phyloP scores from a whole-genome alignment of 2,797 vertebrate species.

The Clangula hyemalis region DNA sequence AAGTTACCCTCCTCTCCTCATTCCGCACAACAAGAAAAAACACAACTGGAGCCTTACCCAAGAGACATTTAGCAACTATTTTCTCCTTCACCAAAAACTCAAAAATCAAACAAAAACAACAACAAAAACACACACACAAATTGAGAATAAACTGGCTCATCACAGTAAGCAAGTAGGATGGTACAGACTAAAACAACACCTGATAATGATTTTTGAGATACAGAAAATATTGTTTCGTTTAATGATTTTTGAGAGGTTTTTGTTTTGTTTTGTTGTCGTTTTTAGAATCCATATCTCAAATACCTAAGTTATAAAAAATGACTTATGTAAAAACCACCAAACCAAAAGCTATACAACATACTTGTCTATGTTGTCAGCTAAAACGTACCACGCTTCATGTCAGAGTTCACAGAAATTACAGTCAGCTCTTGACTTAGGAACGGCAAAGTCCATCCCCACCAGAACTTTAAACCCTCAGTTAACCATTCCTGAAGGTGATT shows the following conservation, averaged over 20 bases:
- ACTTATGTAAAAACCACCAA: not conserved
- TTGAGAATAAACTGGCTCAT: not conserved
- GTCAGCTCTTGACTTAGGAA: not conserved
- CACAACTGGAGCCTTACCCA: not conserved
- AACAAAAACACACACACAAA: fast-evolving
- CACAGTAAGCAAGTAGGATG: not conserved
- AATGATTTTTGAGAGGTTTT: not conserved
- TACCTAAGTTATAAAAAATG: not conserved
- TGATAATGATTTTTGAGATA: not conserved
- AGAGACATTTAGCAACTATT: not conserved
- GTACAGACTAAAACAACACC: not conserved
- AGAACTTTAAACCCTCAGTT: not conserved
- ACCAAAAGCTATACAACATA: not conserved
- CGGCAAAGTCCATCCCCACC: not conserved
- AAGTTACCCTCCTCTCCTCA: not conserved
- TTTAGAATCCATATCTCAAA: not conserved
- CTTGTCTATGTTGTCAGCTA: fast-evolving
- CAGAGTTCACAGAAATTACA: not conserved
- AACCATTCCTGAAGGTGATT: not conserved
- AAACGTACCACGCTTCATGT: not conserved
- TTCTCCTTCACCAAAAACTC: not conserved
- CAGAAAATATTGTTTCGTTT: not conserved
- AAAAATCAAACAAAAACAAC: not conserved
- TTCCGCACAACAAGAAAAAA: not conserved
- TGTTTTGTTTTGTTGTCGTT: not conserved